Percentiles rank a stretch among this genome's conserved stretches.
Evolutionary conservation across 2,113 vertebrate genomes (phyloP).

Genomic region (Pteruthius melanotis): DNA sequence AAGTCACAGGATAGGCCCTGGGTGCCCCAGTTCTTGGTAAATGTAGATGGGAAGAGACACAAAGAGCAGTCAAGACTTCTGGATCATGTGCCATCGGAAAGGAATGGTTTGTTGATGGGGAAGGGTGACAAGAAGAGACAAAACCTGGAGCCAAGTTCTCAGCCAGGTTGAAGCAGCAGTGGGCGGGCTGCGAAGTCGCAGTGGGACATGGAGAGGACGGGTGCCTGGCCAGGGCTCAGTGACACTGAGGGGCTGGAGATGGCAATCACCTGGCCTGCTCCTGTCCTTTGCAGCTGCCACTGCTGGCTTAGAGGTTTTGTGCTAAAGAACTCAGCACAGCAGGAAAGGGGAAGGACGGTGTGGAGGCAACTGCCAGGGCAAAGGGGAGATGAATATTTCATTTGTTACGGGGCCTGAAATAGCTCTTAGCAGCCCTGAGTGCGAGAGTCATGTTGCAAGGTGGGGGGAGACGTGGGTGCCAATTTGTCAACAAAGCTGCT

Average conservation of each 20-base stretch:
- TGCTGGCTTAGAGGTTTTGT: not conserved
- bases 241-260: not conserved
- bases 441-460: not conserved
- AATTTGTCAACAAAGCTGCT: constrained; percentile 46
- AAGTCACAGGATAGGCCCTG: not conserved
- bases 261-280: not conserved
- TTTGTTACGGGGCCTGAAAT: constrained; percentile 54
- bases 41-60: not conserved
- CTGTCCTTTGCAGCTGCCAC: not conserved
- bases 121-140: not conserved
- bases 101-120: not conserved
- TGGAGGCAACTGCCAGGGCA: constrained; percentile 24
- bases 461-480: not conserved
- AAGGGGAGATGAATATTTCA: constrained; percentile 29
- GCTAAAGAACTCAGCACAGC: not conserved
- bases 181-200: not conserved
- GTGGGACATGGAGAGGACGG: not conserved
- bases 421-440: constrained; percentile 19
- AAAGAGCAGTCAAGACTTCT: not conserved
- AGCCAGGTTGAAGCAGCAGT: not conserved
- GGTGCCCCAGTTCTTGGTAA: not conserved
- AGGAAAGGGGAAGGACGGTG: not conserved
- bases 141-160: not conserved
- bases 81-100: not conserved
- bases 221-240: not conserved